A percentile compares a stretch with the other conserved stretches of the same genome.
These are phyloP conservation scores for Cottus gobio DNA, from an alignment of 2,113 vertebrate species.

Conservation along the genomic window DNA sequence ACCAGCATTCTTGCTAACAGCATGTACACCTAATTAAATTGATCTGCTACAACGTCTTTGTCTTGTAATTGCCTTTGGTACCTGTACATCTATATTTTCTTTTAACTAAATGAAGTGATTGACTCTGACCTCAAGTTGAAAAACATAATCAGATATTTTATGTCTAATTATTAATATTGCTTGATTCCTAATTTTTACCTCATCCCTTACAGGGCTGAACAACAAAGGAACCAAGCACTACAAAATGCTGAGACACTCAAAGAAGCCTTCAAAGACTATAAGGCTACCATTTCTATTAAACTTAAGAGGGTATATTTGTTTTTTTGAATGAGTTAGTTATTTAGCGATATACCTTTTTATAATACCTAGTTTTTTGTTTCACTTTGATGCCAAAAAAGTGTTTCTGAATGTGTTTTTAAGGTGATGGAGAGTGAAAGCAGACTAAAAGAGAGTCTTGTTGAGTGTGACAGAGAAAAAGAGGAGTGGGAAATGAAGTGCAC, in stretches of 20 bases:
- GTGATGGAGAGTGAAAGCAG: slow-evolving; percentile 86
- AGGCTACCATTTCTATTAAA: slow-evolving; percentile 85
- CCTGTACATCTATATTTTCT: not conserved
- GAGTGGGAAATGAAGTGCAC: slow-evolving; percentile 83
- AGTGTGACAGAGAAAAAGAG: slow-evolving; percentile 87
- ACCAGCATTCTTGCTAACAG: not conserved
- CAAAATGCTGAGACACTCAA: slow-evolving; percentile 89
- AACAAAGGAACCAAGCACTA: slow-evolving; percentile 93
- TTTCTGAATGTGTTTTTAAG: slow-evolving; percentile 75
- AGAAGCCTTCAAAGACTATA: slow-evolving; percentile 90
- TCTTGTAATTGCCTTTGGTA: not conserved
- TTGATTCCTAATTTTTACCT: not conserved
- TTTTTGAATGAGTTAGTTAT: not conserved
- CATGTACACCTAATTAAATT: not conserved
- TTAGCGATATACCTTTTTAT: not conserved
- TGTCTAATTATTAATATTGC: not conserved
- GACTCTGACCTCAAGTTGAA: not conserved
- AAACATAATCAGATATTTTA: not conserved
- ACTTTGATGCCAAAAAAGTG: not conserved
- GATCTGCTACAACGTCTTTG: not conserved
- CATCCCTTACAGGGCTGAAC: slow-evolving; percentile 86
- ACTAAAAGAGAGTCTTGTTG: slow-evolving; percentile 83
- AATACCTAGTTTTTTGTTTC: not conserved
- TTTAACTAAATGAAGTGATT: not conserved
- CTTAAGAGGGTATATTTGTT: slow-evolving; percentile 83